Conservation (phyloP, 2,888 invertebrate genomes). For the Meiosimyza decipiens region DNA sequence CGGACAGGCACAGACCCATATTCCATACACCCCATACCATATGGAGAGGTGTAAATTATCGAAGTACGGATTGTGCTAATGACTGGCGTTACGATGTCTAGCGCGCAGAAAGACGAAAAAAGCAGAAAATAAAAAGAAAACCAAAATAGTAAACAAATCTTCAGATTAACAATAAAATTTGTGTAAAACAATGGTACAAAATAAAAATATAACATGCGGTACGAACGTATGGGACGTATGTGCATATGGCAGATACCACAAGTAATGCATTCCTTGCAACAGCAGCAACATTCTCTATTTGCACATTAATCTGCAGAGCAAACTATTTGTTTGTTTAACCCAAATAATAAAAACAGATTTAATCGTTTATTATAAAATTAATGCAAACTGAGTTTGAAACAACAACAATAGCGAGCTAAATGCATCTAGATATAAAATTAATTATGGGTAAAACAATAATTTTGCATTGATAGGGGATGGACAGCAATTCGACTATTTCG, state of each 20-base stretch:
- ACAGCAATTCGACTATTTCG: too few relatives aligned
- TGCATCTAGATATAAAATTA: not conserved
- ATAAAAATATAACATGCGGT: too few relatives aligned
- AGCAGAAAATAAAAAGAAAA: not conserved
- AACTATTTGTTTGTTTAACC: conserved; percentile 26
- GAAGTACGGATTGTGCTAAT: conserved; percentile 2
- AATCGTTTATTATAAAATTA: conserved; percentile 2
- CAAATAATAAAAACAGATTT: conserved; percentile 27
- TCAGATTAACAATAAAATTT: too few relatives aligned
- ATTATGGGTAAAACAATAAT: too few relatives aligned
- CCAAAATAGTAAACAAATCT: conserved; percentile 9
- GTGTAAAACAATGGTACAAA: too few relatives aligned
- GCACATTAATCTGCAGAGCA: conserved; percentile 23
- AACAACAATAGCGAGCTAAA: not conserved
- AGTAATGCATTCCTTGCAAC: too few relatives aligned
- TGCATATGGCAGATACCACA: not conserved
- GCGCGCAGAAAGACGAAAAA: not conserved
- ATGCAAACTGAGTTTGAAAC: not conserved
- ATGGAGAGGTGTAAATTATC: conserved; percentile 32
- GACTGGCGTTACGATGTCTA: conserved; percentile 26
- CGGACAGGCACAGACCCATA: not conserved
- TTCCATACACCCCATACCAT: conserved; percentile 1
- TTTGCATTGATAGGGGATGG: too few relatives aligned
- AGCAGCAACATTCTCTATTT: not conserved
- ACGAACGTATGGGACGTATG: not conserved